Evolutionary conservation across 2,888 invertebrate species (phyloP), one percentile per base, ranked within the genome.

Genomic region (Prenolepis imparis): DNA sequence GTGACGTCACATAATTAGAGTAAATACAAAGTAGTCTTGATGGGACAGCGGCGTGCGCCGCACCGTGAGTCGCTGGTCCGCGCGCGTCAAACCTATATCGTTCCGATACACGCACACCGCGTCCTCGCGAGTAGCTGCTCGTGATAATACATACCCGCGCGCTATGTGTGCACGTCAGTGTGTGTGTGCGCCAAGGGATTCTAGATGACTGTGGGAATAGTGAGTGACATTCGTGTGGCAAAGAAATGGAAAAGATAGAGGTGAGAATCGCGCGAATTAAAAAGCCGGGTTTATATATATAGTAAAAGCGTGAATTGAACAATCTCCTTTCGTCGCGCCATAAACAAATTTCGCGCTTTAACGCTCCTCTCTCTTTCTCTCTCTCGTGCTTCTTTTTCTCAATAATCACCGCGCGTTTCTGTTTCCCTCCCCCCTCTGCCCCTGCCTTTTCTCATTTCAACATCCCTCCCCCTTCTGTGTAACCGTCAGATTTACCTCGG

Each of bases 1-100:
- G 96, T 96, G 96, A 96, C 96, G 96, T 96, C 96, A 96, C 95
- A 96, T 96, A 96, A 96, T 96, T 96, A 96, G 96, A 96, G 96
- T 96, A 96, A 96, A 96, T 96, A 96, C 96, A 96, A 96, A 96
- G 96, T 96, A 96, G 96, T 96, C 96, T 94, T 94, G 95, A 95
- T 95, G 96, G 96, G 96, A 95, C 95, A 95, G 96, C 95, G 96
- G 96, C 96, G 96, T 96, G 96, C 95, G 95, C 95, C 95, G 94
- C 94, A 94, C 93, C 94, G 93, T 93, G 92, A 94, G 93, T 93
- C 93, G 93, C 92, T 93, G 92, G 92, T 93, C 92, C 92, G 93
- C 92, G 93, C 93, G 93, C 92, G 92, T 90, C 90, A 90, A 90
- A 90, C 87, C 85, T 90, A 88, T 89, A 90, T 90, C 90, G 90